Evolutionary conservation across 1,140 invertebrate species (phyloP), one percentile per base, ranked within the genome.

Genomic region (Zaprionus nigranus): DNA sequence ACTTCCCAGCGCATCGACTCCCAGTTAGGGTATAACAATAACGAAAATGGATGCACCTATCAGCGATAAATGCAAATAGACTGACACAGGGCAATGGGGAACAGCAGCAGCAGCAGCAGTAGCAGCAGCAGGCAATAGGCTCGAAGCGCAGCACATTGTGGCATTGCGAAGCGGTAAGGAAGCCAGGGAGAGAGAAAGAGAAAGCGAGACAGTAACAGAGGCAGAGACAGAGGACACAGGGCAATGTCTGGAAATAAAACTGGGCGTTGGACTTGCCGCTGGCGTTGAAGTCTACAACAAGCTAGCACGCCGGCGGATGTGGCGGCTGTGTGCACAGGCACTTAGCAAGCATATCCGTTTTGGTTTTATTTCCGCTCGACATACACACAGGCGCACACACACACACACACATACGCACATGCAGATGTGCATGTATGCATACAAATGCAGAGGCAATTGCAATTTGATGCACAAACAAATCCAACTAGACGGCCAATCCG

Each of bases 331-430:
- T 88, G 85, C 81, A 81, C 51, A 54, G 81, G 85, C 84, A 90
- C 85, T 88, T 90, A 90, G 85, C 75, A 81, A 90, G 85, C 85
- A 88, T 90, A 90, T 88, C 85, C 84, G 85, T 85, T 88, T 88
- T 90, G 81, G 81, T 88, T 88, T 88, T 88, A 88, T 88, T 90
- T 88, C 84, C 84, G 85, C 63, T 84, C 58, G 36, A 38, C 65
- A 61, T n/a, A n/a, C 53, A 62, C 69, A 74, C 46, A 40, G 5
- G 20, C 54, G 54, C 26, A 58, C 51, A 69, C 62, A 49, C 54
- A 57, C 54, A 54, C 26, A 58, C 51, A 69, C 62, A 49, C 54
- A 57, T 36, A 53, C 57, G 40, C 51, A 58, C 17, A 34, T 30
- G 30, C 9, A 3, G 43, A 36, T 53, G 57, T 17, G 30, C 38